Conservation (phyloP, 2,888 invertebrate genomes). For the Hylaea fasciaria region DNA sequence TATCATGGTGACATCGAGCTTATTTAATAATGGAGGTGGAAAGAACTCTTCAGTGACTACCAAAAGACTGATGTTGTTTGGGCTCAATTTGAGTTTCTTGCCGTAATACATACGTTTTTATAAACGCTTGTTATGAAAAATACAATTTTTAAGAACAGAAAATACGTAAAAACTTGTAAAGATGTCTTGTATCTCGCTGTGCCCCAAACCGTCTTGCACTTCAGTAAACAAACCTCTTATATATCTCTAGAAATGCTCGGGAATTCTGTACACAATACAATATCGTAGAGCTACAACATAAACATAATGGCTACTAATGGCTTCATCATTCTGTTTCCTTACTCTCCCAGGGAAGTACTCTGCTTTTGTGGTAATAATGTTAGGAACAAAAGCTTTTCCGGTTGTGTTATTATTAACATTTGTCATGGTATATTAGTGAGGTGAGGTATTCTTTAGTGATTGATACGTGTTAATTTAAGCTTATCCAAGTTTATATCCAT, state of each 20-base stretch:
- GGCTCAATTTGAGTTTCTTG: too few relatives aligned
- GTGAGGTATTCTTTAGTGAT: too few relatives aligned
- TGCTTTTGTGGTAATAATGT: constrained; percentile 15
- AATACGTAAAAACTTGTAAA: too few relatives aligned
- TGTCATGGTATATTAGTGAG: neutral
- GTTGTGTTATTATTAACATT: constrained; percentile 15
- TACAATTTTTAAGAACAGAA: too few relatives aligned
- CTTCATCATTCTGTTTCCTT: constrained; percentile 15
- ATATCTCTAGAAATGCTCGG: constrained; percentile 11
- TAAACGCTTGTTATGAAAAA: too few relatives aligned
- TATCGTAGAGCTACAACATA: constrained; percentile 13
- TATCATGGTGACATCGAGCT: too few relatives aligned
- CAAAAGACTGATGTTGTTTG: too few relatives aligned
- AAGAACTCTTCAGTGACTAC: too few relatives aligned
- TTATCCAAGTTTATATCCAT: too few relatives aligned
- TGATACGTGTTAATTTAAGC: too few relatives aligned
- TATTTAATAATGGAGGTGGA: too few relatives aligned
- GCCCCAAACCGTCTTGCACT: constrained; percentile 16
- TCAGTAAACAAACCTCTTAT: constrained; percentile 23
- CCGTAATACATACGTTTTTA: too few relatives aligned
- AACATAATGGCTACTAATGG: constrained; percentile 25
- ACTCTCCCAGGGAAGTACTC: constrained; percentile 12
- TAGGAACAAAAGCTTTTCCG: constrained; percentile 10
- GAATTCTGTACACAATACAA: constrained; percentile 16
- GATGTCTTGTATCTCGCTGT: neutral